Conservation (phyloP, 2,797 vertebrate species). For the Melanotaenia trifasciata region DNA sequence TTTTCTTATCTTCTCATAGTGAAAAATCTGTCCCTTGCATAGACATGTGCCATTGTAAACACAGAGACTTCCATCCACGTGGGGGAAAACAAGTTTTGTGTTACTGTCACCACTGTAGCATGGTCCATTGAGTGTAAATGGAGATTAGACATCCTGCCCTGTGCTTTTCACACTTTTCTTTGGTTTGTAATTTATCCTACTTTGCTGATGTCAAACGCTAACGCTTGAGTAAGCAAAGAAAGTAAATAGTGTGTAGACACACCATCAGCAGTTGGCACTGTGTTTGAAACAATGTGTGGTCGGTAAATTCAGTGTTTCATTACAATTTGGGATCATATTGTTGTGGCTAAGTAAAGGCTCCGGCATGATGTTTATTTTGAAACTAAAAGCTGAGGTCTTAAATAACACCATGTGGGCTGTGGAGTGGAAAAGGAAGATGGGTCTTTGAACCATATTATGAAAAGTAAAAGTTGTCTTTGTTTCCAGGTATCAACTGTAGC, state of each 20-base stretch:
- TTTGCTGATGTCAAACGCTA: constrained; percentile 69
- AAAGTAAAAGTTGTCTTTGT: constrained; percentile 23
- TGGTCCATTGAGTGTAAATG: constrained; percentile 66
- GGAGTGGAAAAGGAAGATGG: constrained; percentile 46
- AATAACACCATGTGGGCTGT: constrained; percentile 55
- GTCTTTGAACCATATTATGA: constrained; percentile 42
- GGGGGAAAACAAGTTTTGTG: constrained; percentile 59
- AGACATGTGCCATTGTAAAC: constrained; percentile 58
- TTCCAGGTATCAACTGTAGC: constrained; percentile 28
- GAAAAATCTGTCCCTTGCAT: constrained; percentile 54
- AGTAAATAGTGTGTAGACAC: constrained; percentile 54
- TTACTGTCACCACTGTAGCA: constrained; percentile 57
- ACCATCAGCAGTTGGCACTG: constrained; percentile 63
- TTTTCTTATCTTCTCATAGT: constrained; percentile 32
- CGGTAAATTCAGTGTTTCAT: constrained; percentile 57
- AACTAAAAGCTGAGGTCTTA: constrained; percentile 59
- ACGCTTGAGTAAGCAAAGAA: constrained; percentile 68
- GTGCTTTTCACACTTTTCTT: constrained; percentile 73
- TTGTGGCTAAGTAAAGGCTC: constrained; percentile 61
- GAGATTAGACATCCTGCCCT: constrained; percentile 66
- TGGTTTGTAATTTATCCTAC: constrained; percentile 73
- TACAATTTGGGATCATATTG: constrained; percentile 57
- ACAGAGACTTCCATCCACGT: constrained; percentile 47
- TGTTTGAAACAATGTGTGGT: constrained; percentile 63
- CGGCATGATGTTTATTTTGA: constrained; percentile 68